Base-by-base conservation (phyloP, 1,140 invertebrate genomes). In the Ephestia elutella region DNA sequence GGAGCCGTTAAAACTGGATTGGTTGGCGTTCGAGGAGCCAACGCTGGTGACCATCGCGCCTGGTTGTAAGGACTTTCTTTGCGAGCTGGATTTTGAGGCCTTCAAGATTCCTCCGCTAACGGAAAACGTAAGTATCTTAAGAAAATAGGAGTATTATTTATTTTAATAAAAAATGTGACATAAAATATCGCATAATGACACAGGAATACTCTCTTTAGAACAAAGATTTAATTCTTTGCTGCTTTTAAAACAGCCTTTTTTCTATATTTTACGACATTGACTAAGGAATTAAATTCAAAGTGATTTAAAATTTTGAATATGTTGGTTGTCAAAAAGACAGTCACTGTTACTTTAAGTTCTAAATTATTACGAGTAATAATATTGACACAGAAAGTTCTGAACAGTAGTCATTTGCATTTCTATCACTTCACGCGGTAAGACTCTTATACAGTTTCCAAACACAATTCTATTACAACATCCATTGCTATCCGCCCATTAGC, bases 81-180 rank as follows among this genome's bases (percentile, higher is more conserved):
- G 75, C 60, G 76, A 82, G 44, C 56, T 78, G 63, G 82, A 80
- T 55, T 51, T 70, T 7, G 78, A 80, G 72, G 69, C 71, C 56
- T 71, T 59, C 80, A 85, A 74, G 66, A 85, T 85, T 78, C 75
- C 82, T 62, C 83, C 83, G 0, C 59, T 87, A 63, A 83, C 79
- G 53, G 83, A 86, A 54, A 70, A 61, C 62, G 81, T 86, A 66
- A 83, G 83, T 82, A 54, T 9, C 28, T 38, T 51, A 30, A 13
- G 15, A 44, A 44, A 3, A 44, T 44, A 49, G 15, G 1, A 35
- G 10, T 2, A 35, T 11, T 35, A 35, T n/a, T n/a, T n/a, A n/a
- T n/a, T n/a, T n/a, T n/a, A n/a, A n/a, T n/a, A n/a, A n/a, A n/a
- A n/a, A n/a, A n/a, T n/a, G n/a, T n/a, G n/a, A n/a, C n/a, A n/a